Base-by-base conservation (phyloP, 2,797 vertebrate genomes). In the Danionella dracula region DNA sequence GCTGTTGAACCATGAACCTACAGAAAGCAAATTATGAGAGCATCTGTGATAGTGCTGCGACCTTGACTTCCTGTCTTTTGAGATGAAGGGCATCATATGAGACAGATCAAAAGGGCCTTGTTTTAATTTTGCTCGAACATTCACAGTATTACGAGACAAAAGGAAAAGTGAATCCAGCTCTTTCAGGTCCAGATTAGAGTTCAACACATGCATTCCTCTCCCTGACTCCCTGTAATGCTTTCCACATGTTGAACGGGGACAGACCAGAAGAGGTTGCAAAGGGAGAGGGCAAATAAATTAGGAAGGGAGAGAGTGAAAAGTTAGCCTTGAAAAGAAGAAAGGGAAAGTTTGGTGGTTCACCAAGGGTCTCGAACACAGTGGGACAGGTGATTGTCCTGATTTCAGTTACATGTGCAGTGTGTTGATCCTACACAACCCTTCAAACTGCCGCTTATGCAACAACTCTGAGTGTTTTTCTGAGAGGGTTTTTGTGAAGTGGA, bases 201-300 rank as follows among this genome's bases (percentile, higher is more conserved):
- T 87, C 84, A 86, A 83, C 84, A 80, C 85, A 83, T 83, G 82
- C 83, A 85, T 88, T 88, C 85, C 81, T 81, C 80, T 82, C 78
- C 68, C 76, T 75, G 85, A 86, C 81, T 82, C 80, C 79, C 70
- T 44, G 46, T 88, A 88, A 90, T 86, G 79, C 75, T 82, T 90
- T 88, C 84, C 86, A 90, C 82, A 87, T 90, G 86, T 86, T 83
- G 70, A 77, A 74, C 64, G 50, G 59, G 73, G 44, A 72, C 65
- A 80, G 70, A 78, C 42, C 71, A 72, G 57, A 53, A 50, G 71
- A 74, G 41, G 41, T 68, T 58, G 42, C 70, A 55, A 58, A 59
- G 61, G 54, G 73, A 70, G 65, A 75, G 58, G 69, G 56, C 61
- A 77, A 68, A 76, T 59, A 65, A 64, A 63, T 34, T 16, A 53